Evolutionary conservation across 2,113 vertebrate species (phyloP), one percentile per base, ranked within the genome.

Genomic region (Tyto alba): DNA sequence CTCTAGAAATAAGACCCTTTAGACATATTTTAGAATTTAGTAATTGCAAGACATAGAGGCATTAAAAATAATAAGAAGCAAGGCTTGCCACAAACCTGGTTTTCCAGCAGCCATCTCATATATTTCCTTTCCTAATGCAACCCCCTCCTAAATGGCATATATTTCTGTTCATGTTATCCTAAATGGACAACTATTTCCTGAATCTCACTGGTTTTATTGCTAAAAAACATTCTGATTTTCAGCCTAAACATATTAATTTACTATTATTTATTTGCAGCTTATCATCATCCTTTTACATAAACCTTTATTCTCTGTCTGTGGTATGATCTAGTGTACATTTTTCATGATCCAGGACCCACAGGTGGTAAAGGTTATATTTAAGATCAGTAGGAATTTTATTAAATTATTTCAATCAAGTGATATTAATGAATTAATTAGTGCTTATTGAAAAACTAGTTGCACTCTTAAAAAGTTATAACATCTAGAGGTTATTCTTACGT

Each of bases 111-210:
- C 5, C 38, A 56, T 29, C 7, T 71, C 45, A 14, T 30, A 71
- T 27, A 87, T 67, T 21, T 6, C 0, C 2, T 47, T 75, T 47
- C 13, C 36, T 41, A 75, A 85, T 41, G 12, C 10, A 88, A 4
- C 0, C 0, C 2, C 1, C 4, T 30, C 22, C 59, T 78, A 71
- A 85, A 85, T 3, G 1, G 6, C 1, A 4, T 36, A 11, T 57
- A 67, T 82, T 92, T 81, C 14, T 59, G 50, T 55, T 60, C 15
- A 89, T 71, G 8, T 18, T 80, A 22, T 32, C 22, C 6, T 34
- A 74, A 56, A 69, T 4, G 5, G 41, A 21, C 5, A 73, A 52
- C 3, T 7, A 0, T 67, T 84, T 87, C 38, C 21, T 75, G 29
- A 59, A 66, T 83, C 10, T 66, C 7, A 43, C 2, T 14, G 5